Evolutionary conservation across 37 sponge, comb jelly and placozoan species (phyloP).

Genomic region (Diacarnus erythraeanus): DNA sequence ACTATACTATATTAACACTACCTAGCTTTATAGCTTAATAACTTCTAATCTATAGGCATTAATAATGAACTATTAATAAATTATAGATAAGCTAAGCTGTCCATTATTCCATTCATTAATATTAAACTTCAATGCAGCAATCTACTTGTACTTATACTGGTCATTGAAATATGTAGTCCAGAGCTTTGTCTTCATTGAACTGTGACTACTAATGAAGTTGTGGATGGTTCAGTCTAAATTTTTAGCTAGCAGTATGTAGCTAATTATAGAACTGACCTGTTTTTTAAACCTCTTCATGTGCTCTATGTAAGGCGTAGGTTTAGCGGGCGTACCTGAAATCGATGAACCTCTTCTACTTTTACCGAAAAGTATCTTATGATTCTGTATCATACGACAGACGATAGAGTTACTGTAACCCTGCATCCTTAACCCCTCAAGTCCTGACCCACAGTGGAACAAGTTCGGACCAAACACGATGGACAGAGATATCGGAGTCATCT

Average conservation of each 20-base stretch:
- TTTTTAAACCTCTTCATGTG: constrained; percentile 5
- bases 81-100: too few relatives aligned
- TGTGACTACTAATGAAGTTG: too few relatives aligned
- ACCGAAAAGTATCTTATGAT: constrained; percentile 14
- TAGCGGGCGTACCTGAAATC: neutral
- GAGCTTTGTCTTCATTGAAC: too few relatives aligned
- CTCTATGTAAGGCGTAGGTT: constrained; percentile 27
- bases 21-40: too few relatives aligned
- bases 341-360: neutral
- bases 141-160: too few relatives aligned
- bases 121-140: too few relatives aligned
- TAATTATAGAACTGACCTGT: neutral
- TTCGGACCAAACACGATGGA: constrained; percentile 97
- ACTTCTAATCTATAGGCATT: too few relatives aligned
- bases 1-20: too few relatives aligned
- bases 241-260: neutral
- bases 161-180: too few relatives aligned
- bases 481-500: constrained; percentile 87
- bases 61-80: too few relatives aligned
- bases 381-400: constrained; percentile 42
- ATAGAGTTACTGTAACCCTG: constrained; percentile 61
- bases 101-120: too few relatives aligned
- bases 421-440: constrained; percentile 41
- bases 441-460: constrained; percentile 71
- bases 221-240: too few relatives aligned